These are phyloP conservation scores for Diabrotica undecimpunctata DNA, from an alignment of 1,140 invertebrate genomes.

Conservation along the genomic window DNA sequence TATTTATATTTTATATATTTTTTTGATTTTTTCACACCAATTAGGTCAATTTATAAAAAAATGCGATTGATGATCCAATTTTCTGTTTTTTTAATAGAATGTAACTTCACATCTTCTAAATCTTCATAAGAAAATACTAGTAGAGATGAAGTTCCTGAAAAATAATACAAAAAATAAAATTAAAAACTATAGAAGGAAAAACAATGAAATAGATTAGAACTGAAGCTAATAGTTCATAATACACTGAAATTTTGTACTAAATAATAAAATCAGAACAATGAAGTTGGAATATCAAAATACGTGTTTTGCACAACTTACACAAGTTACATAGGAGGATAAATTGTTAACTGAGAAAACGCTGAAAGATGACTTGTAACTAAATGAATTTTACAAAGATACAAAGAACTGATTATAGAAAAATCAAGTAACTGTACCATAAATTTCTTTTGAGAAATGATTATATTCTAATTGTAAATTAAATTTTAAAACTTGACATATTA, in stretches of 20 bases:
- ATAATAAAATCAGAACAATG: background rate
- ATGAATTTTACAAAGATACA: background rate
- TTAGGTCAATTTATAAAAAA: background rate
- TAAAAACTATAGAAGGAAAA: too few relatives aligned
- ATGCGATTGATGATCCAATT: slow-evolving; percentile 9
- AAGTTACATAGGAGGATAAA: background rate
- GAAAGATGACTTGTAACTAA: background rate
- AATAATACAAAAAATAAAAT: slow-evolving; percentile 15
- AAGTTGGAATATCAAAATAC: too few relatives aligned
- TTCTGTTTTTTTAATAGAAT: slow-evolving; percentile 25
- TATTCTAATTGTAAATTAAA: background rate
- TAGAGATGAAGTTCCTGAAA: slow-evolving; percentile 29
- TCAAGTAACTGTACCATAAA: background rate
- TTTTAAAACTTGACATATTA: background rate
- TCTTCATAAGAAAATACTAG: slow-evolving; percentile 17
- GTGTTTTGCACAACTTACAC: too few relatives aligned
- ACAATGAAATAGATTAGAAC: background rate
- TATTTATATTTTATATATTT: slow-evolving; percentile 6
- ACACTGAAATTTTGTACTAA: background rate
- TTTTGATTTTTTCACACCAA: slow-evolving; percentile 8
- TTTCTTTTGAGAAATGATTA: background rate
- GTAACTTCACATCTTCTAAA: slow-evolving; percentile 21
- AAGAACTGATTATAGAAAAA: background rate
- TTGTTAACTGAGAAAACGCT: background rate
- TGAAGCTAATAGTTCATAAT: background rate